These are phyloP conservation scores for Temnopleurus reevesii DNA, from an alignment of 53 echinoderm and acorn worm species.

Conservation along the genomic window DNA sequence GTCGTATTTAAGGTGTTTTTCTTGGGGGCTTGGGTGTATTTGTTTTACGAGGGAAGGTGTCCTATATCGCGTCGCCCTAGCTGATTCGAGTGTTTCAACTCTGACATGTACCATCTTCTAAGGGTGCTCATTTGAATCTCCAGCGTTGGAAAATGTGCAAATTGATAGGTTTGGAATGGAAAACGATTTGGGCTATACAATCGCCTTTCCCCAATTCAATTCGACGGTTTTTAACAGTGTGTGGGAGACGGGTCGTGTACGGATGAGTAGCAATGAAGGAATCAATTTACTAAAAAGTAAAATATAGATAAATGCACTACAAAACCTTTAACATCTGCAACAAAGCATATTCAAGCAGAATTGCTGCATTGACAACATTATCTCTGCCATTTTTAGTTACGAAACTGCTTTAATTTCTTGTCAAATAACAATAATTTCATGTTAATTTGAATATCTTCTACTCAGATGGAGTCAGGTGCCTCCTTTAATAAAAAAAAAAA, in stretches of 20 bases:
- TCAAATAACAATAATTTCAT: too few relatives aligned
- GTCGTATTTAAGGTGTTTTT: slow-evolving; percentile 35
- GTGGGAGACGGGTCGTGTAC: slow-evolving; percentile 32
- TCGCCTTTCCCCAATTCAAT: slow-evolving; percentile 33
- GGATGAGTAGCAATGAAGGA: slow-evolving; percentile 7
- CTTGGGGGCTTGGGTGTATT: slow-evolving; percentile 17
- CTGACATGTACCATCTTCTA: slow-evolving; percentile 23
- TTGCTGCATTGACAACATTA: too few relatives aligned
- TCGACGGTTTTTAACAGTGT: slow-evolving; percentile 1
- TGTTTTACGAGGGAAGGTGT: slow-evolving; percentile 36
- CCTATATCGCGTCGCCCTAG: slow-evolving; percentile 17
- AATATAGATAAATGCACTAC: neutral
- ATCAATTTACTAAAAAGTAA: neutral
- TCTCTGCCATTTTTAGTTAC: too few relatives aligned
- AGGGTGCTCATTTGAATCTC: slow-evolving; percentile 10
- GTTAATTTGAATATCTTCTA: too few relatives aligned
- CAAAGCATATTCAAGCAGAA: too few relatives aligned
- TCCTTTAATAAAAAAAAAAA: too few relatives aligned
- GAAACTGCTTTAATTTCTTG: too few relatives aligned
- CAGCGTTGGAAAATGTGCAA: slow-evolving; percentile 17
- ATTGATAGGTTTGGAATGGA: neutral
- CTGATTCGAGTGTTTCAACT: slow-evolving; percentile 28
- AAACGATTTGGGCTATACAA: slow-evolving; percentile 22
- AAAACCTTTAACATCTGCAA: too few relatives aligned
- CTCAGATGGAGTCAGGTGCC: too few relatives aligned